Conservation (phyloP, 2,113 vertebrate genomes). For the Suncus etruscus region DNA sequence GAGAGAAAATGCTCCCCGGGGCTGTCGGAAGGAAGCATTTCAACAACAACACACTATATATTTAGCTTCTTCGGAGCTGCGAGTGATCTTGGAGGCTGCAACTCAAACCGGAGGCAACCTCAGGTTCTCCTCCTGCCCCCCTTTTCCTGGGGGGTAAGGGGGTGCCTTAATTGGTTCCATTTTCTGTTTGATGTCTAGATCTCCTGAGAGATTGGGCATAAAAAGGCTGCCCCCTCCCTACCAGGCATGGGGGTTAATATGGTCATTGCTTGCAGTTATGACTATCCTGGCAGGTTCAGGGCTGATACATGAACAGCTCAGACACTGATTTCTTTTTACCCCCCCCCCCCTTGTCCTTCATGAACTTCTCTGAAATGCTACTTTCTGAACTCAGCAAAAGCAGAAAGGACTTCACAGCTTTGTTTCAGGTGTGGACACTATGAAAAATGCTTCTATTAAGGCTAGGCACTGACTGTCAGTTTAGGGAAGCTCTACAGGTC, state of each 20-base stretch:
- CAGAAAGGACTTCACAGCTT: background rate
- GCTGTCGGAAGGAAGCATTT: slow-evolving; percentile 38
- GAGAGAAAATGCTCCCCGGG: slow-evolving; percentile 38
- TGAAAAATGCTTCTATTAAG: background rate
- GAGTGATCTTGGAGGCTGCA: background rate
- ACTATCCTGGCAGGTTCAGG: background rate
- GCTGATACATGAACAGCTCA: background rate
- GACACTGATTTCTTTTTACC: background rate
- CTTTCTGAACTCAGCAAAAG: background rate
- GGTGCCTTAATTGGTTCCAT: too few species aligned
- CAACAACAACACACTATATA: slow-evolving; percentile 43
- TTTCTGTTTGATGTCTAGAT: background rate
- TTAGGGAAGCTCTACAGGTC: background rate
- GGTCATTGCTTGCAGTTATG: background rate
- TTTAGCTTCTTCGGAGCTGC: slow-evolving; percentile 66
- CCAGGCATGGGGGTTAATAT: background rate
- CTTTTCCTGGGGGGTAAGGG: too few species aligned
- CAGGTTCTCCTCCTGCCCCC: background rate
- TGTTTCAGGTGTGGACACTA: background rate
- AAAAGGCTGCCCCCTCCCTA: background rate
- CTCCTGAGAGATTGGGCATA: background rate
- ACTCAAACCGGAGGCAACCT: background rate
- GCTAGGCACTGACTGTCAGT: background rate
- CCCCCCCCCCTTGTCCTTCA: too few species aligned
- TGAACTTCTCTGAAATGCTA: too few species aligned